These are phyloP conservation scores for Ammodytes dubius DNA, from an alignment of 2,113 vertebrate genomes.

Conservation along the genomic window DNA sequence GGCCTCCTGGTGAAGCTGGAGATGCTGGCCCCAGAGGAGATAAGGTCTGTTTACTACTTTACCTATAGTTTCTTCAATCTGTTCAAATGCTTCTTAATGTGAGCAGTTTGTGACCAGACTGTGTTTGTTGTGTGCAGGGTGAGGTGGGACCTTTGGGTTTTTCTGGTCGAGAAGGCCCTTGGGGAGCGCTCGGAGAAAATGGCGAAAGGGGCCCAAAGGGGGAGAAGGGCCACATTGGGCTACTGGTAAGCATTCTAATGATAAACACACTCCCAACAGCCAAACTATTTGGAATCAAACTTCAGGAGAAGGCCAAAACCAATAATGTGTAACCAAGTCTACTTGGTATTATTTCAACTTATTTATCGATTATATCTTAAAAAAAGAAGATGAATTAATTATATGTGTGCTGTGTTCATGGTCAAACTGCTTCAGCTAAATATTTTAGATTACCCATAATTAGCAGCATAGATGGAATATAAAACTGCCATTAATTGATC, in stretches of 20 bases:
- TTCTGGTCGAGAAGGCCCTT: conserved; percentile 83
- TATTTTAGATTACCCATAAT: no score
- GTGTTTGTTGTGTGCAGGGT: conserved; percentile 80
- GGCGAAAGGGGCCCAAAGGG: conserved; percentile 86
- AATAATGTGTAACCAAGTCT: neutral
- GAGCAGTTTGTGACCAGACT: conserved; percentile 5
- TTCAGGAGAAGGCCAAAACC: neutral
- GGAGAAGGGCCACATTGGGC: conserved; percentile 86
- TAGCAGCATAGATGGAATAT: neutral
- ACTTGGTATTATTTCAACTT: no score
- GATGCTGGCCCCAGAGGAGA: conserved; percentile 82
- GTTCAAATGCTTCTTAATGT: neutral
- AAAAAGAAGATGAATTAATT: no score
- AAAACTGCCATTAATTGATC: neutral
- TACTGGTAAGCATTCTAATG: conserved; percentile 79
- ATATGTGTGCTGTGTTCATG: no score
- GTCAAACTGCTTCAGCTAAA: neutral
- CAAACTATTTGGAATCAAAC: neutral
- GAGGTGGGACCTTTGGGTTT: conserved; percentile 81
- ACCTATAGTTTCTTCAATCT: neutral
- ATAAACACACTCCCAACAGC: neutral
- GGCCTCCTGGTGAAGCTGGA: conserved; percentile 82
- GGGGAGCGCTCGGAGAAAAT: conserved; percentile 80
- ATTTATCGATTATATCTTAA: no score
- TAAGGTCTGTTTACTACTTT: conserved; percentile 79